Base-by-base conservation (phyloP, 2,888 invertebrate genomes). In the Agriopis marginaria region DNA sequence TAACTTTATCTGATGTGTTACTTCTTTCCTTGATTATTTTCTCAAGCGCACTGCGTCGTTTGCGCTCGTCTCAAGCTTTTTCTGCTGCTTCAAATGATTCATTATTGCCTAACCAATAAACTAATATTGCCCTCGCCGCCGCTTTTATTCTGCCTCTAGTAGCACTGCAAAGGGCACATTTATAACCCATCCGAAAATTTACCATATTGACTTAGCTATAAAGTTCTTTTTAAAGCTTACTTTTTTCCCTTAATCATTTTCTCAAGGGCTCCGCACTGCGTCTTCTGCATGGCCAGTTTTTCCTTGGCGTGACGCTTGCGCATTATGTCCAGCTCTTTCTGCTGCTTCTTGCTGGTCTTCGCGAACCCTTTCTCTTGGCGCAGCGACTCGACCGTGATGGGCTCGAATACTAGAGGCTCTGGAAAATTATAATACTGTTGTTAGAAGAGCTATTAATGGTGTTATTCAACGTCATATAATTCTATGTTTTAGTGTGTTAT, bases 241-340 rank as follows among this genome's bases (percentile, higher is more conserved):
- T 97, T 98, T 92, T 98, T 99, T 64, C 98, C 98, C 89, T 99
- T 98, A 78, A 98, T 97, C 78, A 98, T 95, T 88, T 99, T 99
- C 89, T 99, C 99, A 56, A 99, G 97, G 42, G 98, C 97, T 1
- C 96, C 93, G 88, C 98, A 98, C 88, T 99, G 98, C 12, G 96
- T 95, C 88, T 98, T 99, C 91, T 99, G 99, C 86, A 99, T 96
- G 42, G 96, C 91, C 83, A 97, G 95, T 86, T 98, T 97, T 90
- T 99, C 99, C 87, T 99, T 99, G 76, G 97, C 95, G 82, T 99
- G 99, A 66, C 97, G 97, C 87, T 99, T 99, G 86, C 97, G 97
- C 92, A 99, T 93, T 7, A 97, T 95, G 69, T 99, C 99, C 73
- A 98, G 88, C 81, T 99, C 99, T 85, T 99, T 99, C 89, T 98